phyloP scores from a whole-genome alignment of 2,113 vertebrate genomes.

The Scomber japonicus region DNA sequence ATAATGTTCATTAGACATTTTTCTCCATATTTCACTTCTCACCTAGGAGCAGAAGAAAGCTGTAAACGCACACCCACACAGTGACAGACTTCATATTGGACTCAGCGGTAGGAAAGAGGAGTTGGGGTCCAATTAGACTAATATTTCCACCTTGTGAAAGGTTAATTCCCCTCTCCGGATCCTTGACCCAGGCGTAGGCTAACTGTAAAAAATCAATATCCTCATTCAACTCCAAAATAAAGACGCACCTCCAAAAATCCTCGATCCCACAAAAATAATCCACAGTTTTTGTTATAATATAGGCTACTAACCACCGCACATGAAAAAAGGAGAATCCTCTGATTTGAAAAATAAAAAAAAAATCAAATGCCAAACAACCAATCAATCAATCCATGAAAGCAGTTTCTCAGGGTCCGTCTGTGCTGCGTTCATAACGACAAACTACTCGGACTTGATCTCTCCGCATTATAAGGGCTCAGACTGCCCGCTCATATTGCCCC shows the following conservation, averaged over 20 bases:
- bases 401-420: constrained; percentile 70
- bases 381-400: constrained; percentile 74
- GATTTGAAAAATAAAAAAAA: constrained; percentile 27
- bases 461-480: constrained; percentile 70
- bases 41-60: constrained; percentile 77
- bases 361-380: constrained; percentile 57
- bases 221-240: constrained; percentile 67
- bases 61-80: constrained; percentile 73
- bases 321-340: constrained; percentile 35
- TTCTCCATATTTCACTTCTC: constrained; percentile 55
- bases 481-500: constrained; percentile 50
- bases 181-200: constrained; percentile 54
- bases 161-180: constrained; percentile 62
- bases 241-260: constrained; percentile 45
- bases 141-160: constrained; percentile 68
- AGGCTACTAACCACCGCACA: constrained; percentile 31
- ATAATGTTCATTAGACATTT: background rate
- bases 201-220: constrained; percentile 65
- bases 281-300: constrained; percentile 48
- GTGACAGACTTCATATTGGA: constrained; percentile 76
- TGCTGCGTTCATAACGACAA: constrained; percentile 72
- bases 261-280: constrained; percentile 69
- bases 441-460: constrained; percentile 78
- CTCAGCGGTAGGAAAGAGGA: constrained; percentile 42
- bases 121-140: constrained; percentile 52